Evolutionary conservation across 2,113 vertebrate species (phyloP), one percentile per base, ranked within the genome.

Genomic region (Corythornis cristatus): DNA sequence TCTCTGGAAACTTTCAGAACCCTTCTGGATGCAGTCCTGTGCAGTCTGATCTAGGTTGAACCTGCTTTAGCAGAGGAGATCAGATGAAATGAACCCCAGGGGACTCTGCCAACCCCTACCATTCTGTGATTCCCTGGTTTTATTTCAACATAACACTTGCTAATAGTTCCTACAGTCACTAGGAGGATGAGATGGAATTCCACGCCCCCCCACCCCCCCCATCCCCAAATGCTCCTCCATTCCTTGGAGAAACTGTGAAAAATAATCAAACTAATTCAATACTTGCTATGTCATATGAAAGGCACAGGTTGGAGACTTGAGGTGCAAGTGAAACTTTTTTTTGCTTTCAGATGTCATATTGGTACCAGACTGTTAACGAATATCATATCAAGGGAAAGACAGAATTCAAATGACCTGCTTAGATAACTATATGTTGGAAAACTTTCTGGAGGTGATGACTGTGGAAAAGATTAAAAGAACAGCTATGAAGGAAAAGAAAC

Each of bases 201-300:
- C 2, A 1, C 2, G 33, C 5, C 7, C 2, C 1, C 2, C 5
- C 5, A 5, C 3, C 33, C 33, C 33, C 33, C 33, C 33, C 33
- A 33, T 33, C 33, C 33, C 33, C 33, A 33, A 33, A 33, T 29
- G 15, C 7, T 73, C 8, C 25, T 62, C 13, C 13, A 1, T 43
- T 87, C 7, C 3, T 4, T 28, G 26, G 26, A 68, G 40, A 67
- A 78, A 42, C 10, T 37, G 23, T 26, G 11, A 11, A 33, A 68
- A 60, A 67, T 4, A 46, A 14, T 3, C 6, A 42, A 40, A 66
- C 8, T 16, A 23, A 46, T 31, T 62, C 20, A 8, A 1, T 62
- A 37, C 4, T 12, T 87, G 6, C 19, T 67, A 12, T 29, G 15
- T 8, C 15, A 81, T 19, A 14, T 17, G 15, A 67, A 77, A 66